These are phyloP conservation scores for Amphimallon solstitiale DNA, from an alignment of 2,888 invertebrate genomes.

Conservation along the genomic window DNA sequence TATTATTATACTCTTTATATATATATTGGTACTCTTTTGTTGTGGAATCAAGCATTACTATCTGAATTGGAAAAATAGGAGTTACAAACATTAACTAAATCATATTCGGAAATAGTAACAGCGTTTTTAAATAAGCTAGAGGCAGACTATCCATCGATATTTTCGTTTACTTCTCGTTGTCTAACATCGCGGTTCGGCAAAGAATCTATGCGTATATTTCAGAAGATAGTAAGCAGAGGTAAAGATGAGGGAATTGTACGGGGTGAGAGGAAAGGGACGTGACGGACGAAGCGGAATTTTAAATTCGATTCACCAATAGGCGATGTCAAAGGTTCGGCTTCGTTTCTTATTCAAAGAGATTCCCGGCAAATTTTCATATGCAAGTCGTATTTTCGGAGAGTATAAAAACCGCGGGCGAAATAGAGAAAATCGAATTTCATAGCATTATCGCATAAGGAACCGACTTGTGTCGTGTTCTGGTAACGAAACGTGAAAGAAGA, in stretches of 20 bases:
- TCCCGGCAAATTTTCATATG: conserved; percentile 26
- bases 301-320: conserved; percentile 47
- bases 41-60: no score
- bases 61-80: no score
- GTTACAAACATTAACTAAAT: no score
- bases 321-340: conserved; percentile 46
- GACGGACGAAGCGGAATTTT: conserved; percentile 29
- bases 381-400: conserved; percentile 13
- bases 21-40: no score
- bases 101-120: conserved; percentile 43
- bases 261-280: neutral
- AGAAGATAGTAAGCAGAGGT: no score
- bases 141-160: conserved; percentile 45
- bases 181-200: neutral
- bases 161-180: neutral
- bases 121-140: conserved; percentile 47
- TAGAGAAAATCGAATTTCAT: neutral
- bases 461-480: no score
- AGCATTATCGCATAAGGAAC: no score
- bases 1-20: no score
- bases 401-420: neutral
- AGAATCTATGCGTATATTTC: no score
- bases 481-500: no score
- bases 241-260: neutral
- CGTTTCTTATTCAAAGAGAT: conserved; percentile 42